Evolutionary conservation across 2,797 vertebrate genomes (phyloP).

Genomic region (Trichosurus vulpecula): DNA sequence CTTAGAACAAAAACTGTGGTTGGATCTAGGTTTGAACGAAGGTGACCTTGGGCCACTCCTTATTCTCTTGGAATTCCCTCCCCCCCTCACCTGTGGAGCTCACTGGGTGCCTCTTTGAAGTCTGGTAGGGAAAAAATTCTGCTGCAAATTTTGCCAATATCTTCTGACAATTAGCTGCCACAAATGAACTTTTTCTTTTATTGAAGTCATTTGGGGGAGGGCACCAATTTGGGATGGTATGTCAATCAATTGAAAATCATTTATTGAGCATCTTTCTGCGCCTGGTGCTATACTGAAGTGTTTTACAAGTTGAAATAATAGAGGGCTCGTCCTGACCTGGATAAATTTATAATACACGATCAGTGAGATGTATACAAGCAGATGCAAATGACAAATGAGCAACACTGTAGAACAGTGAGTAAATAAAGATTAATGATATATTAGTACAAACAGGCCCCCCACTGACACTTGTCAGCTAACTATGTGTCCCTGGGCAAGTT

Average conservation of each 20-base stretch:
- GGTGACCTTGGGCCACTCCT: not conserved
- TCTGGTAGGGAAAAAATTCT: not conserved
- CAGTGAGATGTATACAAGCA: conserved; percentile 1
- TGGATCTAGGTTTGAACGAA: not conserved
- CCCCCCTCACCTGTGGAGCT: not conserved
- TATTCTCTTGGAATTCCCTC: not conserved
- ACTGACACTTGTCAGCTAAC: not conserved
- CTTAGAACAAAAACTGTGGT: not conserved
- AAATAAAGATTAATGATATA: not conserved
- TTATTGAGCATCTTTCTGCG: not conserved
- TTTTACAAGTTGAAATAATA: conserved; percentile 21
- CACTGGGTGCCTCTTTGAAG: not conserved
- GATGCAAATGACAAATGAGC: not conserved
- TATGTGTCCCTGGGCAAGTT: not conserved
- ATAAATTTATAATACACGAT: conserved; percentile 9
- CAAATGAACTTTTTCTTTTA: not conserved
- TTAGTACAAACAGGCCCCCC: not conserved
- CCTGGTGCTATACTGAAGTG: not conserved
- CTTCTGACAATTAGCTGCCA: not conserved
- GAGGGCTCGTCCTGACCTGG: conserved; percentile 4
- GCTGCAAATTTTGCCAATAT: not conserved
- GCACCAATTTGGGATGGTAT: not conserved
- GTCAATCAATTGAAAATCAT: not conserved
- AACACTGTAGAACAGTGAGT: not conserved
- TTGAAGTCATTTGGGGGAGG: not conserved